These are phyloP conservation scores for Pygocentrus nattereri DNA, from an alignment of 2,797 vertebrate species.

Conservation along the genomic window DNA sequence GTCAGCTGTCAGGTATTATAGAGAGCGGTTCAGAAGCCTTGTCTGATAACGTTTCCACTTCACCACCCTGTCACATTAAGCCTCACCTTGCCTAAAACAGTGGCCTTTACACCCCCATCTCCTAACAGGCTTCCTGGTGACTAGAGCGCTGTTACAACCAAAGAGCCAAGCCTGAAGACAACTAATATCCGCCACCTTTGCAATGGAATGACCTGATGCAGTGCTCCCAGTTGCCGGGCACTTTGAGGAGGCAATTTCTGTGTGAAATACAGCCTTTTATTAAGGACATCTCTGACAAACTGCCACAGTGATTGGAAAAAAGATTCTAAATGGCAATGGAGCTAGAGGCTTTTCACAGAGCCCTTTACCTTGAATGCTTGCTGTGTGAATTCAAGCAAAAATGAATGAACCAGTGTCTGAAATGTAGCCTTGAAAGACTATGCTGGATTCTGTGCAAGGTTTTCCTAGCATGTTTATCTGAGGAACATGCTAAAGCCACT, in stretches of 20 bases:
- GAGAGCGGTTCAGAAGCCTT: slow-evolving; percentile 61
- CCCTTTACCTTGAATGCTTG: background rate
- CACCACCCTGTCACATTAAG: slow-evolving; percentile 69
- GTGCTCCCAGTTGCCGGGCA: slow-evolving; percentile 6
- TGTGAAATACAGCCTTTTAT: slow-evolving; percentile 38
- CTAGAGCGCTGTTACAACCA: slow-evolving; percentile 48
- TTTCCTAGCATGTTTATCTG: background rate
- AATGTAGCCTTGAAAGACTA: background rate
- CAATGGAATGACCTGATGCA: slow-evolving; percentile 34
- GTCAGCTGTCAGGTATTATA: slow-evolving; percentile 71
- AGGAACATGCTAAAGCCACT: background rate
- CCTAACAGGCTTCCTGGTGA: slow-evolving; percentile 57
- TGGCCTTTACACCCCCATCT: slow-evolving; percentile 52
- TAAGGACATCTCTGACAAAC: slow-evolving; percentile 24
- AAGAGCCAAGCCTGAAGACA: slow-evolving; percentile 47
- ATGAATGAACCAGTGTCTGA: background rate
- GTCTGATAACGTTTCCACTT: slow-evolving; percentile 69
- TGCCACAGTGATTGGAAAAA: background rate
- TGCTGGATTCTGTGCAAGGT: background rate
- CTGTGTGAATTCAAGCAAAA: background rate
- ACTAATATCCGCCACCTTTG: slow-evolving; percentile 40
- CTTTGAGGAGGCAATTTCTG: slow-evolving; percentile 39
- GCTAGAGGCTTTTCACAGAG: slow-evolving; percentile 8
- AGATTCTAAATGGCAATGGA: background rate
- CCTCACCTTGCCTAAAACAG: slow-evolving; percentile 59